A percentile compares a stretch with the other conserved stretches of the same genome.
phyloP scores from a whole-genome alignment of 2,888 invertebrate genomes.

The Amiota minor region DNA sequence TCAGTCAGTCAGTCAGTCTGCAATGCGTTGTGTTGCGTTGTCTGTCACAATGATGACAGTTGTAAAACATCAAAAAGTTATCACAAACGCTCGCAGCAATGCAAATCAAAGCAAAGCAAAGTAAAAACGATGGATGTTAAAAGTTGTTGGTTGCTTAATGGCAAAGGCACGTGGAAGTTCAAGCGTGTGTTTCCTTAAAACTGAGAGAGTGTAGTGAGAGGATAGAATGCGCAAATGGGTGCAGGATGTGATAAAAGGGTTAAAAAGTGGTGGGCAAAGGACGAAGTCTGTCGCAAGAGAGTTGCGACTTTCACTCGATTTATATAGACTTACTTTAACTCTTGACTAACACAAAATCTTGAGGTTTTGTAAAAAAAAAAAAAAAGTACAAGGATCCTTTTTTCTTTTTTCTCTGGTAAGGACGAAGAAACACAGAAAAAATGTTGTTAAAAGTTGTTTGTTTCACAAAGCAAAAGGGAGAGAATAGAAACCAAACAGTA shows the following conservation, averaged over 20 bases:
- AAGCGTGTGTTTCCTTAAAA: too few relatives aligned
- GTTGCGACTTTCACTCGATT: neutral
- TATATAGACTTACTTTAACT: too few relatives aligned
- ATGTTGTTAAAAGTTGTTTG: conserved; percentile 23
- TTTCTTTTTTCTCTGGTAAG: neutral
- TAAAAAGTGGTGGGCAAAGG: neutral
- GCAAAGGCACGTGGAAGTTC: too few relatives aligned
- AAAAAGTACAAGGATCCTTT: neutral
- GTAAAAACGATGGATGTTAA: conserved; percentile 41
- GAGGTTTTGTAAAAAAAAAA: neutral
- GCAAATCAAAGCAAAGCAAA: conserved; percentile 50
- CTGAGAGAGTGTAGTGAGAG: neutral
- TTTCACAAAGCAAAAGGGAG: conserved; percentile 3
- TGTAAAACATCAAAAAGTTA: conserved; percentile 64
- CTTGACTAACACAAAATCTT: neutral
- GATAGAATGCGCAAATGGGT: neutral
- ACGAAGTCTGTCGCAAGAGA: neutral
- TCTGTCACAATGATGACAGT: conserved; percentile 51
- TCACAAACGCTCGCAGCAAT: conserved; percentile 50
- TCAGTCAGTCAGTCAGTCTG: neutral
- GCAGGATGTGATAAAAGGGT: neutral
- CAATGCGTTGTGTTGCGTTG: neutral
- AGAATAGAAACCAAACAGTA: conserved; percentile 29
- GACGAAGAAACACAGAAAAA: neutral
- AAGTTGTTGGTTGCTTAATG: too few relatives aligned